A percentile compares a stretch with the other conserved stretches of the same genome.
Conservation (phyloP, 2,888 invertebrate species). For the Andrena chrysosceles region DNA sequence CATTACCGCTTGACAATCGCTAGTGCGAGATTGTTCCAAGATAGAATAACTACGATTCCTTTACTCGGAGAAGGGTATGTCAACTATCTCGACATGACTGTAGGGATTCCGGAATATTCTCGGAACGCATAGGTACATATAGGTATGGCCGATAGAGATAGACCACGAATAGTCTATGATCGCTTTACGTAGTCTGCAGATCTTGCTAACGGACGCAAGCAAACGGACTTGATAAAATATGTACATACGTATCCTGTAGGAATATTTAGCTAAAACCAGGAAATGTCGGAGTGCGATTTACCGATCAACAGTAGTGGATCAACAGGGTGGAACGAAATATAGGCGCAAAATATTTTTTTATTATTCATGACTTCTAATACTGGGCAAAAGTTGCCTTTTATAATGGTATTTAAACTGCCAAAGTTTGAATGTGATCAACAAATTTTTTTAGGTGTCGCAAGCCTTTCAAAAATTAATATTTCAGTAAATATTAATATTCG, state of each 20-base stretch:
- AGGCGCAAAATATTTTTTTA: no score
- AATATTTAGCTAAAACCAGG: conserved; percentile 12
- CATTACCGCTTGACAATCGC: no score
- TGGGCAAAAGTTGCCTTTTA: no score
- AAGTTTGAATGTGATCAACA: no score
- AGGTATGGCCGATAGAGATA: conserved; percentile 2
- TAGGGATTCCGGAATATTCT: conserved; percentile 81
- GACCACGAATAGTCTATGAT: not conserved
- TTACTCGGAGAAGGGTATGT: conserved; percentile 15
- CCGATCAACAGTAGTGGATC: no score
- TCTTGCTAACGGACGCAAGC: conserved; percentile 11
- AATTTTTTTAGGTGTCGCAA: no score
- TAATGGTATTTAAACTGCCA: no score
- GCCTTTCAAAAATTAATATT: no score
- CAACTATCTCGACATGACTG: conserved; percentile 52
- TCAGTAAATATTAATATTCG: no score
- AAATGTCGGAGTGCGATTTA: not conserved
- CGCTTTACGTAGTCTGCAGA: conserved; percentile 38
- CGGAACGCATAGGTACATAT: conserved; percentile 74
- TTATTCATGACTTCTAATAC: no score
- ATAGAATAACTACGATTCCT: not conserved
- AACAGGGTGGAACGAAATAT: no score
- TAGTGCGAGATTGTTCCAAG: no score
- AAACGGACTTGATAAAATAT: conserved; percentile 9
- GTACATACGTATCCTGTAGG: conserved; percentile 3